These are phyloP conservation scores for Limonius californicus DNA, from an alignment of 1,140 invertebrate species.

Conservation along the genomic window DNA sequence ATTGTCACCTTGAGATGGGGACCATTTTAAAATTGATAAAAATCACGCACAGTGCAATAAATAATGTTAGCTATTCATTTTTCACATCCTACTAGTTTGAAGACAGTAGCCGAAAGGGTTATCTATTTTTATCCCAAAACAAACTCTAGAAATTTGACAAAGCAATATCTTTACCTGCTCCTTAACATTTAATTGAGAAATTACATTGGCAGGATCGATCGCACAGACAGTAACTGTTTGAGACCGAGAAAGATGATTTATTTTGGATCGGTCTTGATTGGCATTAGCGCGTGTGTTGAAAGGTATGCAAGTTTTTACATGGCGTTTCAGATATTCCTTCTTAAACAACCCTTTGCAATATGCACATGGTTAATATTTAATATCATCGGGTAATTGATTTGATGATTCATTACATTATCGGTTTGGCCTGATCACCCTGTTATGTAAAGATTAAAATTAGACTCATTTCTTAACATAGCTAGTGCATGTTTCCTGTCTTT, in stretches of 20 bases:
- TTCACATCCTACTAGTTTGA: too few species aligned
- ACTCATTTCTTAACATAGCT: conserved; percentile 20
- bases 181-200: conserved; percentile 18
- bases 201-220: conserved; percentile 12
- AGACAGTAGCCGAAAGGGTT: too few species aligned
- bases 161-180: background rate
- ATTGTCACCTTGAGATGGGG: too few species aligned
- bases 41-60: too few species aligned
- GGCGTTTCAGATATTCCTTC: conserved; percentile 16
- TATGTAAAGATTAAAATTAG: conserved; percentile 24
- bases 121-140: too few species aligned
- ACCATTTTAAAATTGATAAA: too few species aligned
- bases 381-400: conserved; percentile 7
- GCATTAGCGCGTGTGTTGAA: background rate
- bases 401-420: too few species aligned
- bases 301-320: conserved; percentile 5
- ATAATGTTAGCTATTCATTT: too few species aligned
- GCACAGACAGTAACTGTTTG: conserved; percentile 16
- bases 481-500: conserved; percentile 22
- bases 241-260: conserved; percentile 11
- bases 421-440: conserved; percentile 17
- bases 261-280: background rate
- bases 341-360: conserved; percentile 19
- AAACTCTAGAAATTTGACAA: background rate
- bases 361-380: conserved; percentile 16